These are phyloP conservation scores for Parasteatoda lunata DNA, from an alignment of 2,888 invertebrate genomes.

Conservation along the genomic window DNA sequence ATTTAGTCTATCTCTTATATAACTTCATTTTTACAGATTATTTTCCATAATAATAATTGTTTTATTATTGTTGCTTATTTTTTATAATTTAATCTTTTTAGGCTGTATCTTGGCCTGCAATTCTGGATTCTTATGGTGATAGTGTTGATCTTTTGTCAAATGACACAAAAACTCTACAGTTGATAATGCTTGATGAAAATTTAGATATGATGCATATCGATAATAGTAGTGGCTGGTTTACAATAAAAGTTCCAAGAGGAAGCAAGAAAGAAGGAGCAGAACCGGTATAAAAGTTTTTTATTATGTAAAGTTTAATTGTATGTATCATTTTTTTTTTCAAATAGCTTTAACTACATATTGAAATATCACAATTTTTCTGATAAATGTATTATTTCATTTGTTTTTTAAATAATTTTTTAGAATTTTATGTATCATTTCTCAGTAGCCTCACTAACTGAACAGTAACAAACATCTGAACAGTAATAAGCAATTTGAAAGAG, in stretches of 20 bases:
- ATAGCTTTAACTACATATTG: no score
- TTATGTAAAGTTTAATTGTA: not conserved
- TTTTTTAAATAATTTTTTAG: no score
- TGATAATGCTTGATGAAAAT: constrained; percentile 70
- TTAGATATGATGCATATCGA: constrained; percentile 69
- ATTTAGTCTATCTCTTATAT: no score
- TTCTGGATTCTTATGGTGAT: constrained; percentile 71
- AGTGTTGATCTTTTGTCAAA: constrained; percentile 70
- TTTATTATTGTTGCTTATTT: no score
- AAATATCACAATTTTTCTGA: no score
- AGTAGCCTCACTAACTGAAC: no score
- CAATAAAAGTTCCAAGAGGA: constrained; percentile 71
- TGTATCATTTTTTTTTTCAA: not conserved
- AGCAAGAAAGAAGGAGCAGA: constrained; percentile 62
- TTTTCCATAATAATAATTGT: no score
- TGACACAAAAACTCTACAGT: constrained; percentile 71
- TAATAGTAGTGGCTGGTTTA: constrained; percentile 70
- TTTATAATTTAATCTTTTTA: constrained; percentile 22
- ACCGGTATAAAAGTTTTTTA: constrained; percentile 36
- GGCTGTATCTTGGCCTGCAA: constrained; percentile 71
- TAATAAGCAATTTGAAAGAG: no score
- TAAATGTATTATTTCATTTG: no score
- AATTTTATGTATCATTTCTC: no score
- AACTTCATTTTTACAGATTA: no score
- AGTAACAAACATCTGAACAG: no score